phyloP scores from a whole-genome alignment of 2,113 vertebrate species.

The Galemys pyrenaicus region DNA sequence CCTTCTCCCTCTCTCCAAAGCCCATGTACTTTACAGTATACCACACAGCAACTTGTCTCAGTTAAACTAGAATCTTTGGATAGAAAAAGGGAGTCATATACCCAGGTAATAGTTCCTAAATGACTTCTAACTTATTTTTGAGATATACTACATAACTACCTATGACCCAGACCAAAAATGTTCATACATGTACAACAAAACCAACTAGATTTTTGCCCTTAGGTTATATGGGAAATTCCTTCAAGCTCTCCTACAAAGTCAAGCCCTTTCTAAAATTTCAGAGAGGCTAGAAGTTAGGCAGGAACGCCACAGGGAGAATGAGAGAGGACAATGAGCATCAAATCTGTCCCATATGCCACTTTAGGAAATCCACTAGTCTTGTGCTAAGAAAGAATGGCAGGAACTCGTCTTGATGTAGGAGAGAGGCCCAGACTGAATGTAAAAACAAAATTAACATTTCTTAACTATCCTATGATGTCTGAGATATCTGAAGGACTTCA shows the following conservation, averaged over 20 bases:
- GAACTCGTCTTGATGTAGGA: neutral
- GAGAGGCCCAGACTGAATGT: neutral
- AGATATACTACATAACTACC: neutral
- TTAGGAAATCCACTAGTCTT: neutral
- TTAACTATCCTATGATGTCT: neutral
- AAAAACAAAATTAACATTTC: neutral
- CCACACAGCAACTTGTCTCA: neutral
- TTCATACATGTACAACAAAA: neutral
- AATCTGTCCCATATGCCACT: accelerated
- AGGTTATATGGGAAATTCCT: neutral
- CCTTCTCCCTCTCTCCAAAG: neutral
- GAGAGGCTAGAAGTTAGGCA: neutral
- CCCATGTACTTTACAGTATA: neutral
- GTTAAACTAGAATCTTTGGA: conserved; percentile 9
- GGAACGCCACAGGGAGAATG: neutral
- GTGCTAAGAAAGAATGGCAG: neutral
- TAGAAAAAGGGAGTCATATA: neutral
- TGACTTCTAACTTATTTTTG: neutral
- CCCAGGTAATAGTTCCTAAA: neutral
- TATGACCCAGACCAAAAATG: conserved; percentile 12
- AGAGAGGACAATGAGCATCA: neutral
- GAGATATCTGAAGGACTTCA: neutral
- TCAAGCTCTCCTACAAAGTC: neutral
- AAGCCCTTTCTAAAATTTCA: neutral
- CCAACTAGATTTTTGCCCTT: neutral